Conservation (phyloP, 2,888 invertebrate species). For the Agapostemon virescens region DNA sequence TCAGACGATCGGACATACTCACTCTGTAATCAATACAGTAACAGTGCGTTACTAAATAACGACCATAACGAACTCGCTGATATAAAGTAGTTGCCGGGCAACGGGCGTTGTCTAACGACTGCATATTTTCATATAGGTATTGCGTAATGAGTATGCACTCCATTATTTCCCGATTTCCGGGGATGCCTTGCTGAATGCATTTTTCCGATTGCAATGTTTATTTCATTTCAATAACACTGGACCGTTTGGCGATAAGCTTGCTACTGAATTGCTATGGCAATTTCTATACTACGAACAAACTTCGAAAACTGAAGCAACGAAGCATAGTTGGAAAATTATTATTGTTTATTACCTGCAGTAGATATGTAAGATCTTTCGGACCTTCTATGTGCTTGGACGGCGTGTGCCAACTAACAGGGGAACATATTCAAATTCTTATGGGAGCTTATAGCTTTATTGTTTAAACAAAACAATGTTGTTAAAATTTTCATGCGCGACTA, state of each 20-base stretch:
- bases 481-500: too few relatives aligned
- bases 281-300: background rate
- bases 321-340: background rate
- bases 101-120: conserved; percentile 12
- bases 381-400: too few relatives aligned
- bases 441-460: too few relatives aligned
- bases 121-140: conserved; percentile 22
- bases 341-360: too few relatives aligned
- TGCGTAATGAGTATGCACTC: conserved; percentile 29
- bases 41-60: conserved; percentile 43
- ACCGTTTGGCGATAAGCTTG: background rate
- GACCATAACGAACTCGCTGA: conserved; percentile 49
- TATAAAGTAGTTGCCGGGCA: conserved; percentile 22
- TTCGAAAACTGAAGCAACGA: background rate
- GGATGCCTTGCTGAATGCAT: background rate
- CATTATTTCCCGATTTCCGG: conserved; percentile 8
- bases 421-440: too few relatives aligned
- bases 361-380: too few relatives aligned
- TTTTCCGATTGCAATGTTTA: conserved; percentile 10
- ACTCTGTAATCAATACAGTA: conserved; percentile 43
- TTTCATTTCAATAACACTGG: background rate
- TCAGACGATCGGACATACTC: conserved; percentile 28
- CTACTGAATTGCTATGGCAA: background rate
- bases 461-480: too few relatives aligned
- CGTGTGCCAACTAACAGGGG: too few relatives aligned